These are phyloP conservation scores for Caenorhabditis sulstoni DNA, from an alignment of 2,888 invertebrate species.

Conservation along the genomic window DNA sequence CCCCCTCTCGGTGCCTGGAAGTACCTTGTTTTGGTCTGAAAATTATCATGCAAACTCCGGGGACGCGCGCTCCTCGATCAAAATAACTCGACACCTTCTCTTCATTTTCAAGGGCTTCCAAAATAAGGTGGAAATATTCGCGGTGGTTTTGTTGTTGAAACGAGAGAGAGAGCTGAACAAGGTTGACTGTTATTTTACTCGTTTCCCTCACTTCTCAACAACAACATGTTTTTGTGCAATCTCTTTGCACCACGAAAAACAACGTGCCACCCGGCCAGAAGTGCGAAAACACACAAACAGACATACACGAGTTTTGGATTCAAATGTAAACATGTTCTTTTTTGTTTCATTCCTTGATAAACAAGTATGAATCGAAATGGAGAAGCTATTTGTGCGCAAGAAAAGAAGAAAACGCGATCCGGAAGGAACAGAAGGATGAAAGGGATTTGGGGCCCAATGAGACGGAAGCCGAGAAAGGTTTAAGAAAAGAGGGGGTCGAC, in stretches of 20 bases:
- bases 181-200: constrained; percentile 20
- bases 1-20: constrained; percentile 27
- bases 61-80: background rate
- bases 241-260: constrained; percentile 34
- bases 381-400: constrained; percentile 13
- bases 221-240: constrained; percentile 53
- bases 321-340: constrained; percentile 37
- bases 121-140: too few species aligned
- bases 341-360: constrained; percentile 26
- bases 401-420: too few species aligned
- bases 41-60: constrained; percentile 27
- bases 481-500: constrained; percentile 15
- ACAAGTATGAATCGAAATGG: background rate
- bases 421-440: background rate
- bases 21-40: constrained; percentile 47
- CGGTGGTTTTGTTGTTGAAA: constrained; percentile 6
- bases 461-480: background rate
- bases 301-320: constrained; percentile 31
- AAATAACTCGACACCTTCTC: constrained; percentile 19
- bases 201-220: background rate
- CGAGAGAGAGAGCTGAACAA: background rate
- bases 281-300: constrained; percentile 23
- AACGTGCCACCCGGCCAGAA: background rate
- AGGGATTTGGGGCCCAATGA: too few species aligned
- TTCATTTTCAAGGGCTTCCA: too few species aligned